phyloP scores from a whole-genome alignment of 2,113 vertebrate genomes.

The Chamaea fasciata region DNA sequence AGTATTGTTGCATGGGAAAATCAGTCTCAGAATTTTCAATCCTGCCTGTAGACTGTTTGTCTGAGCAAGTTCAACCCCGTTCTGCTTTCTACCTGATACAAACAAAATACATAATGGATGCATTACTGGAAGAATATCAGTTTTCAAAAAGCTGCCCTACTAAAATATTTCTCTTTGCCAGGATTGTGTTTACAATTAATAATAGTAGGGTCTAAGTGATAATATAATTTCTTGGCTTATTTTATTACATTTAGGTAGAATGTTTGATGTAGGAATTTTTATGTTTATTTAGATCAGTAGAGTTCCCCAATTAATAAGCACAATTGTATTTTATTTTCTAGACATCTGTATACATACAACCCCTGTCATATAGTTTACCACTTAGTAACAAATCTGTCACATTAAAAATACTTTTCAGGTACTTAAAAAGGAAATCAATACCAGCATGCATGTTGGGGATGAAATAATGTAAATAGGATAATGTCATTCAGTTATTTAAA shows the following conservation, averaged over 20 bases:
- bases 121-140: background rate
- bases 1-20: background rate
- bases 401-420: constrained; percentile 13
- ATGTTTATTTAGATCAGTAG: background rate
- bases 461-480: background rate
- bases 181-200: background rate
- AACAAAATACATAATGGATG: background rate
- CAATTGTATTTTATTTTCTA: constrained; percentile 6
- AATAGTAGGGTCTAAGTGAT: background rate
- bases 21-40: background rate
- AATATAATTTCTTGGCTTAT: background rate
- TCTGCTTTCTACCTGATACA: background rate
- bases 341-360: background rate
- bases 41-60: background rate
- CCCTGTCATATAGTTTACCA: background rate
- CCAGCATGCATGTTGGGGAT: background rate
- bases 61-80: background rate
- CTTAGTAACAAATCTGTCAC: constrained; percentile 34
- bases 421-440: background rate
- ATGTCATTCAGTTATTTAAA: background rate
- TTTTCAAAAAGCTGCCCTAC: background rate
- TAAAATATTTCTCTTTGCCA: background rate
- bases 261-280: background rate
- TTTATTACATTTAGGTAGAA: background rate
- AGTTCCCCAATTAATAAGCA: background rate